Evolutionary conservation across 1,140 invertebrate genomes (phyloP).

Genomic region (Antheraea pernyi): DNA sequence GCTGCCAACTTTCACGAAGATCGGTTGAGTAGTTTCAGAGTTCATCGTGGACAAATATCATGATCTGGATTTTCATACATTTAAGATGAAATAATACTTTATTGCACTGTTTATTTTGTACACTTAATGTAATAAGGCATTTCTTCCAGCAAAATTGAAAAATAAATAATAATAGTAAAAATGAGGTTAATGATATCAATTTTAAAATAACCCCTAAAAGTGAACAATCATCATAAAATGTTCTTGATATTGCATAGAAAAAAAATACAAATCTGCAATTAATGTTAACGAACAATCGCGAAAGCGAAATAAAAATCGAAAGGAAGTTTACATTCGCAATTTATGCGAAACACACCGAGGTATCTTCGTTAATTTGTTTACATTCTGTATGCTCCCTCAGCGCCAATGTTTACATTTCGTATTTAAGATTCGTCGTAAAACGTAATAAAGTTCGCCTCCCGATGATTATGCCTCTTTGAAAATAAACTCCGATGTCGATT

Average conservation of each 20-base stretch:
- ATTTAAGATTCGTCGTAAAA: constrained; percentile 44
- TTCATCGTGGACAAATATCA: too few relatives aligned
- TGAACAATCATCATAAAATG: neutral
- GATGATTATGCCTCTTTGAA: constrained; percentile 61
- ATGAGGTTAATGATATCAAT: too few relatives aligned
- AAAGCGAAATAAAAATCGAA: constrained; percentile 28
- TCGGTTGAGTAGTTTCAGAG: too few relatives aligned
- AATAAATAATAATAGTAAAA: too few relatives aligned
- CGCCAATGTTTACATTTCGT: constrained; percentile 47
- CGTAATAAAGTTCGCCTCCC: constrained; percentile 59
- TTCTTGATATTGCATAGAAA: neutral
- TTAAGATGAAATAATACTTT: too few relatives aligned
- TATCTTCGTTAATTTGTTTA: constrained; percentile 61
- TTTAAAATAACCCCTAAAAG: neutral
- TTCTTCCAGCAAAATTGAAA: too few relatives aligned
- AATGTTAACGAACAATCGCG: constrained; percentile 19
- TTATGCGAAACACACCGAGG: constrained; percentile 36
- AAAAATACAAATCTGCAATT: constrained; percentile 5
- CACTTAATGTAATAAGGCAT: too few relatives aligned
- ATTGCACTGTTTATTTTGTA: too few relatives aligned
- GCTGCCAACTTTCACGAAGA: too few relatives aligned
- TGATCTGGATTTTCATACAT: too few relatives aligned
- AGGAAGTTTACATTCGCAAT: constrained; percentile 33
- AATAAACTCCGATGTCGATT: constrained; percentile 52
- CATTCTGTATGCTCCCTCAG: constrained; percentile 42